These are phyloP conservation scores for Meliscaeva auricollis DNA, from an alignment of 2,888 invertebrate species.

Conservation along the genomic window DNA sequence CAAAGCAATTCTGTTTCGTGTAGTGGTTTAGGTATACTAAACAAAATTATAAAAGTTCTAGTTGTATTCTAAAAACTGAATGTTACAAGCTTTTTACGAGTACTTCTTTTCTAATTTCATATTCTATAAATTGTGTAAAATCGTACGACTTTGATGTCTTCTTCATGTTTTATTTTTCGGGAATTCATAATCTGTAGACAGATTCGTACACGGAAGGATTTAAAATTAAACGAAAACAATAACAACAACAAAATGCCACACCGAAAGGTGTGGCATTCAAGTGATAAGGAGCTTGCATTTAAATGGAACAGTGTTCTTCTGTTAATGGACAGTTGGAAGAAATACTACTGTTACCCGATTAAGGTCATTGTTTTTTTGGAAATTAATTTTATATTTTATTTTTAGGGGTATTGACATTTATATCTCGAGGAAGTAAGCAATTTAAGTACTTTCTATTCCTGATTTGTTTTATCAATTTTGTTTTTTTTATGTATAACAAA, in stretches of 20 bases:
- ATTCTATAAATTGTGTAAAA: neutral
- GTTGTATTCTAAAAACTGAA: no score
- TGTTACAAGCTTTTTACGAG: no score
- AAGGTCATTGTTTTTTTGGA: neutral
- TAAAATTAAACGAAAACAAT: conserved; percentile 1
- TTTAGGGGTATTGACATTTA: neutral
- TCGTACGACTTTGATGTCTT: neutral
- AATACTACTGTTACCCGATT: neutral
- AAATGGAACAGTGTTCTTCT: conserved; percentile 42
- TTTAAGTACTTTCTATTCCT: neutral
- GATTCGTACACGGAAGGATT: conserved; percentile 23
- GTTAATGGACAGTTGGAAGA: conserved; percentile 36
- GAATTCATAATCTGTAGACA: conserved; percentile 17
- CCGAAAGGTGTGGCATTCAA: conserved; percentile 50
- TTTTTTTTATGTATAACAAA: no score
- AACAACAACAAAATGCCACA: neutral
- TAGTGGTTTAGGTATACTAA: no score
- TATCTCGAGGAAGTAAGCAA: neutral
- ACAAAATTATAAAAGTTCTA: no score
- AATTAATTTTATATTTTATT: neutral
- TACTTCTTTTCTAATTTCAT: no score
- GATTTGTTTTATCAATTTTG: neutral
- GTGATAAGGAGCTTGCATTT: conserved; percentile 41
- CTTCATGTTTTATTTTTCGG: neutral
- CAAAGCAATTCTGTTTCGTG: no score